Evolutionary conservation across 2,797 vertebrate genomes (phyloP).

Genomic region (Salmo trutta): DNA sequence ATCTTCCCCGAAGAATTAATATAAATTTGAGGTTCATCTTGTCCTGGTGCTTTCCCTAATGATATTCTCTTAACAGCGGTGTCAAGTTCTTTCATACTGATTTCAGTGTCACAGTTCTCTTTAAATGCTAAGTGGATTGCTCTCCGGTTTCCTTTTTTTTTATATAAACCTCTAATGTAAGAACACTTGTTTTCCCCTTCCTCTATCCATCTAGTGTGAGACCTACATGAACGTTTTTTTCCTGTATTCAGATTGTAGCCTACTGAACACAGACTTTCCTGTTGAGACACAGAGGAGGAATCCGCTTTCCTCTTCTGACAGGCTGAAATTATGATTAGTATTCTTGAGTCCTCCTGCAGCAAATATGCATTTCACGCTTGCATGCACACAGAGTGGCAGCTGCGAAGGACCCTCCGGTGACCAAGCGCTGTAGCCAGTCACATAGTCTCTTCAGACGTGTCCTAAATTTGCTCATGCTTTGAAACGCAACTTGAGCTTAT

Average conservation of each 20-base stretch:
- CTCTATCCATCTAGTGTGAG: no score
- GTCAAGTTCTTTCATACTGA: neutral
- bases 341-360: conserved; percentile 30
- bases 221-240: neutral
- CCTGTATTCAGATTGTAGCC: neutral
- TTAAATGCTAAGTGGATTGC: neutral
- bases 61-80: no score
- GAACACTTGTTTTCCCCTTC: no score
- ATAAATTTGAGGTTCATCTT: no score
- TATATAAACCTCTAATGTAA: no score
- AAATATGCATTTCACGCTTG: conserved; percentile 51
- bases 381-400: conserved; percentile 31
- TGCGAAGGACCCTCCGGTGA: conserved; percentile 41
- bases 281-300: neutral
- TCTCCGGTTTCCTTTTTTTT: no score
- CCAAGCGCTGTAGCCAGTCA: conserved; percentile 19
- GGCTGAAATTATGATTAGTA: neutral
- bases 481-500: conserved; percentile 34
- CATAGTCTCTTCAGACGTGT: conserved; percentile 48
- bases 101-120: neutral
- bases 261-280: neutral
- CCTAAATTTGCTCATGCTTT: conserved; percentile 53
- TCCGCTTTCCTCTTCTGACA: neutral
- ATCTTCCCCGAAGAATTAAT: no score
- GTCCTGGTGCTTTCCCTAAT: no score